Conservation (phyloP, 2,113 vertebrate genomes). For the Megaceryle maxima region DNA sequence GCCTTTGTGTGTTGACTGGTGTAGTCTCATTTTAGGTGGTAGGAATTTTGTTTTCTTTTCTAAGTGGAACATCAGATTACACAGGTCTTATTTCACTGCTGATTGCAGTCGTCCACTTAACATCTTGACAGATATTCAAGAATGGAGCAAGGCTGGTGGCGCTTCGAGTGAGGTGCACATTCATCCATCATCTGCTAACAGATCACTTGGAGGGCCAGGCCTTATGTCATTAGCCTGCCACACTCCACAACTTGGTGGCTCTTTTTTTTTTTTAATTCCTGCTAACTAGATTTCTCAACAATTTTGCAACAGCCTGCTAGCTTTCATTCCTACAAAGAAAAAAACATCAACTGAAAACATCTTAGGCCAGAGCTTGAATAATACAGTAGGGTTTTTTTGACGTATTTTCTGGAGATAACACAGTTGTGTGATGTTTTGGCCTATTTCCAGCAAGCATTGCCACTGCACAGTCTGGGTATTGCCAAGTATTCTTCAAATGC, state of each 20-base stretch:
- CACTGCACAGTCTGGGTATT: not conserved
- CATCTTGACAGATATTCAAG: constrained; percentile 85
- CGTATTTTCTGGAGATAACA: not conserved
- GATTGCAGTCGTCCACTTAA: constrained; percentile 90
- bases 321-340: not conserved
- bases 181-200: constrained; percentile 91
- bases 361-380: not conserved
- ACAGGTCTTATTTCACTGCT: constrained; percentile 88
- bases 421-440: not conserved
- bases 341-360: not conserved
- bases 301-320: not conserved
- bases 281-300: constrained; percentile 1
- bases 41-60: constrained; percentile 81
- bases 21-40: constrained; percentile 42
- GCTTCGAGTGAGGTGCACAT: constrained; percentile 67
- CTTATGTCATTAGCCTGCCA: constrained; percentile 38
- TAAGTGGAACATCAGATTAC: constrained; percentile 91
- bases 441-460: accelerated
- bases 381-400: not conserved
- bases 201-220: constrained; percentile 72
- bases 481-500: accelerated
- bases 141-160: constrained; percentile 79
- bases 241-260: constrained; percentile 27
- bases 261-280: not conserved
- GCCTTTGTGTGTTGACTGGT: constrained; percentile 59